phyloP scores from a whole-genome alignment of 2,888 invertebrate species.

The Sphecodes monilicornis region DNA sequence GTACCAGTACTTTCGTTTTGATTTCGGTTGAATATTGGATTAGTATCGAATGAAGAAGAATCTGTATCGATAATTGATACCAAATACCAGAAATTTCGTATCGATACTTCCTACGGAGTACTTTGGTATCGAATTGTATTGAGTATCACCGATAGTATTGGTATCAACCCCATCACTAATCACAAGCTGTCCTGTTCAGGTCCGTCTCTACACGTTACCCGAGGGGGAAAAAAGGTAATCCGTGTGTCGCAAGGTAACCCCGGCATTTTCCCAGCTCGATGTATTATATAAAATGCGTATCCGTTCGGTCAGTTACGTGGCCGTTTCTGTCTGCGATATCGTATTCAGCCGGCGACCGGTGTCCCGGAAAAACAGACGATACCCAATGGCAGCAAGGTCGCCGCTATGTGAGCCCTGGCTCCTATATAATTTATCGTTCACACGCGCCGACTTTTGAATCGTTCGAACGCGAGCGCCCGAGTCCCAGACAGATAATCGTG shows the following conservation, averaged over 20 bases:
- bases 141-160: too few species aligned
- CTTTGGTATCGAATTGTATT: too few species aligned
- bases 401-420: slow-evolving; percentile 3
- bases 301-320: neutral
- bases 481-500: slow-evolving; percentile 6
- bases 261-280: slow-evolving; percentile 1
- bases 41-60: too few species aligned
- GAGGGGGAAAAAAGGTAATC: neutral
- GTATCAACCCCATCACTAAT: too few species aligned
- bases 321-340: slow-evolving; percentile 6
- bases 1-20: too few species aligned
- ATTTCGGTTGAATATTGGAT: too few species aligned
- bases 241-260: neutral
- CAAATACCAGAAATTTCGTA: too few species aligned
- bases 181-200: neutral
- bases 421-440: slow-evolving; percentile 16
- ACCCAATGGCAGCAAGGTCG: slow-evolving; percentile 10
- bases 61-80: too few species aligned
- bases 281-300: slow-evolving; percentile 14
- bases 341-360: slow-evolving; percentile 14
- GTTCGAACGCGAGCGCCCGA: neutral
- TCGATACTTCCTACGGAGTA: too few species aligned
- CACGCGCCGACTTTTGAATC: slow-evolving; percentile 12
- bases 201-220: neutral
- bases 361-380: slow-evolving; percentile 15